Evolutionary conservation across 2,888 invertebrate species (phyloP).

Genomic region (Biston betularia): DNA sequence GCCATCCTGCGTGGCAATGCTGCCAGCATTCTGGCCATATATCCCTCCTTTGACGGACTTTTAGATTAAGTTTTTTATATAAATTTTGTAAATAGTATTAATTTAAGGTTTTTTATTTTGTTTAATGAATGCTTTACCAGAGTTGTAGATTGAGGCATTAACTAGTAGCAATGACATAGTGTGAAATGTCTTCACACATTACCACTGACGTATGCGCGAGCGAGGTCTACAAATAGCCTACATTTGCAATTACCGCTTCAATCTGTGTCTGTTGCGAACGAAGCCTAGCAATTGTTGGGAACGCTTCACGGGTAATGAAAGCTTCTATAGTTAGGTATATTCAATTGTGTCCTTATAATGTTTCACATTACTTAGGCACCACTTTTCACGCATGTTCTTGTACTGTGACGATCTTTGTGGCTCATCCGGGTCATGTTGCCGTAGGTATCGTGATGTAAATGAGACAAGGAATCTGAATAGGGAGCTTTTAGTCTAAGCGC

Average conservation of each 20-base stretch:
- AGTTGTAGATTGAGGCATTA: too few species aligned
- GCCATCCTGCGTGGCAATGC: too few species aligned
- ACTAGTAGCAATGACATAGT: neutral
- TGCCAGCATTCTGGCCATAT: too few species aligned
- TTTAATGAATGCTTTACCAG: too few species aligned
- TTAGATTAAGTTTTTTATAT: too few species aligned
- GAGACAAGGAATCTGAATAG: too few species aligned
- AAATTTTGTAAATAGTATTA: too few species aligned
- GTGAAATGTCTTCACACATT: neutral
- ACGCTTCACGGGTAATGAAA: conserved; percentile 31
- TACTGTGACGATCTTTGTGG: neutral
- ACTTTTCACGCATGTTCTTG: neutral
- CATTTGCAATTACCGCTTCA: conserved; percentile 37
- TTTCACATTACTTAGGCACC: neutral
- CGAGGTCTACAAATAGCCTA: conserved; percentile 30
- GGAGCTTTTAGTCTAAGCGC: too few species aligned
- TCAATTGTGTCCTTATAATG: conserved; percentile 12
- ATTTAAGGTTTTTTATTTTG: too few species aligned
- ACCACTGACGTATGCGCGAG: conserved; percentile 11
- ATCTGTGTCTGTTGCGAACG: conserved; percentile 32
- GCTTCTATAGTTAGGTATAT: conserved; percentile 22
- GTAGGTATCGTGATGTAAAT: too few species aligned
- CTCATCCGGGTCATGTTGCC: too few species aligned
- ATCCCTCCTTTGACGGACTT: too few species aligned
- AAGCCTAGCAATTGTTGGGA: conserved; percentile 37